phyloP scores from a whole-genome alignment of 2,113 vertebrate genomes.

The Heterocephalus glaber region DNA sequence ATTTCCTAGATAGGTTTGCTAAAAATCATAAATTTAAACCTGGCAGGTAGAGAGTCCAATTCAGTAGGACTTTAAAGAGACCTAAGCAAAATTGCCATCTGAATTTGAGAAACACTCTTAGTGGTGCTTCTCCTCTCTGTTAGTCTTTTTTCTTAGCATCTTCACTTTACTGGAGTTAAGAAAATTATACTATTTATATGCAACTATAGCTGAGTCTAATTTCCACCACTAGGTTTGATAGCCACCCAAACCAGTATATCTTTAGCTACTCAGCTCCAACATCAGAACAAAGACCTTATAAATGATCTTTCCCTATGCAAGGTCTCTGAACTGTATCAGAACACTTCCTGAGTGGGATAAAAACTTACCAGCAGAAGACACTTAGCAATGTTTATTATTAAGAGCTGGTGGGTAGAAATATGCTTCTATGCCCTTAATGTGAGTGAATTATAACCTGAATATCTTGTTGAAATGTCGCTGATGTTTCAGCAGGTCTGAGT shows the following conservation, averaged over 20 bases:
- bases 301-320: neutral
- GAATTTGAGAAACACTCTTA: neutral
- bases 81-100: rapidly evolving
- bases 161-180: neutral
- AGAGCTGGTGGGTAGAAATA: neutral
- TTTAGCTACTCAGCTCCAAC: neutral
- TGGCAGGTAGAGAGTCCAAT: neutral
- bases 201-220: neutral
- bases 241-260: neutral
- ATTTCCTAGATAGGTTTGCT: neutral
- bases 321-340: neutral
- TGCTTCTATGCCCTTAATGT: neutral
- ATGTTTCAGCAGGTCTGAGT: neutral
- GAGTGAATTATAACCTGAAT: neutral
- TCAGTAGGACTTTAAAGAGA: neutral
- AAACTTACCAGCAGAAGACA: neutral
- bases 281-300: neutral
- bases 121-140: rapidly evolving
- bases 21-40: neutral
- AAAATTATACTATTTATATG: neutral
- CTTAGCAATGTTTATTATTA: neutral
- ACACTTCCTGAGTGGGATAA: neutral
- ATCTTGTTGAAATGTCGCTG: neutral
- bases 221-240: neutral
- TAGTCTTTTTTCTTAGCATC: neutral